Evolutionary conservation across 1,140 invertebrate species (phyloP).

Genomic region (Ceratitis capitata): DNA sequence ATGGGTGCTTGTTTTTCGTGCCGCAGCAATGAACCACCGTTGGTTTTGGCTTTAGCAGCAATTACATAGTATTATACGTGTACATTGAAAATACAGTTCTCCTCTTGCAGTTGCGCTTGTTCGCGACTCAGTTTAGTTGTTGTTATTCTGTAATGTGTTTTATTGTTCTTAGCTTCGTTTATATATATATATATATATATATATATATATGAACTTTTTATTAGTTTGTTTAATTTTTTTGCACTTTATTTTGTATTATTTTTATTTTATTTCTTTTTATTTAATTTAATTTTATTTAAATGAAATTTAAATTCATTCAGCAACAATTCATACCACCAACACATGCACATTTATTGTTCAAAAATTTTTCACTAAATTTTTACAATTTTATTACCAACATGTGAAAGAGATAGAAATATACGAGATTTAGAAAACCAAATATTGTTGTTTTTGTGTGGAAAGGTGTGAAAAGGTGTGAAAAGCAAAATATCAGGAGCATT

Average conservation of each 20-base stretch:
- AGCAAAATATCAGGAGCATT: background rate
- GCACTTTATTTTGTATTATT: too few relatives aligned
- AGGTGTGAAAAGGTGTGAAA: background rate
- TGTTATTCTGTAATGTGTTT: background rate
- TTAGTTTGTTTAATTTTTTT: too few relatives aligned
- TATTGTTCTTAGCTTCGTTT: background rate
- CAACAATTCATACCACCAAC: background rate
- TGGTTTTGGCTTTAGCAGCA: background rate
- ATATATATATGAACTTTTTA: too few relatives aligned
- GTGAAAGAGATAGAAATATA: background rate
- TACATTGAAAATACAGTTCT: too few relatives aligned
- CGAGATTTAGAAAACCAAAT: background rate
- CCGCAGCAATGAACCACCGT: background rate
- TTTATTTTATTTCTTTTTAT: too few relatives aligned
- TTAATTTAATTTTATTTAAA: too few relatives aligned
- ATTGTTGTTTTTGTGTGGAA: background rate
- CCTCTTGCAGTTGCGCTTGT: background rate
- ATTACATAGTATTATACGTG: background rate
- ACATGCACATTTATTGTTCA: background rate
- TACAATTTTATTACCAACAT: background rate
- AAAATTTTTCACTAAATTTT: background rate
- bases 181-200: too few relatives aligned
- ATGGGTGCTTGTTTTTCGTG: background rate
- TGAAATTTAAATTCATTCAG: too few relatives aligned
- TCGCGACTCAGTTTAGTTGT: background rate